Conservation (phyloP, 1,140 invertebrate genomes). For the Oedothorax gibbosus region DNA sequence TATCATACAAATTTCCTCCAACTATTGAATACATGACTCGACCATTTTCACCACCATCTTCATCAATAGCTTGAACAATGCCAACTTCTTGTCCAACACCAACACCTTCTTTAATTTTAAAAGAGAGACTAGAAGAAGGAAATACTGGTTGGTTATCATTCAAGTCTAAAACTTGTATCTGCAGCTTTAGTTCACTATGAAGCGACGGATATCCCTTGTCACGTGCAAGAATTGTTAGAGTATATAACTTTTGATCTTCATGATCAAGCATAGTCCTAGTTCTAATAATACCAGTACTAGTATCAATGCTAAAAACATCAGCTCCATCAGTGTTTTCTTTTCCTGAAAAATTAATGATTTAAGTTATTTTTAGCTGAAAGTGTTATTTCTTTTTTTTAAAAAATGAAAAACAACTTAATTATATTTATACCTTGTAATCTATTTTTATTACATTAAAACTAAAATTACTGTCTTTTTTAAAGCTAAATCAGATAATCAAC, state of each 20-base stretch:
- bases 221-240: conserved; percentile 84
- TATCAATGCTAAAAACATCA: conserved; percentile 87
- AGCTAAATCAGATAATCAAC: too few relatives aligned
- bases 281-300: conserved; percentile 85
- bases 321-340: conserved; percentile 82
- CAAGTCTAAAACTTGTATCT: conserved; percentile 84
- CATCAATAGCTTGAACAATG: conserved; percentile 87
- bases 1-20: conserved; percentile 81
- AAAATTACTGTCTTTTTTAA: too few relatives aligned
- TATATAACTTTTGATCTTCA: conserved; percentile 88
- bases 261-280: conserved; percentile 90
- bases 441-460: too few relatives aligned
- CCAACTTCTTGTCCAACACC: conserved; percentile 73
- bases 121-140: conserved; percentile 87
- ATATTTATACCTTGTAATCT: too few relatives aligned
- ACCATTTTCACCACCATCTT: conserved; percentile 87
- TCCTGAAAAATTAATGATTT: conserved; percentile 66
- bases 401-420: too few relatives aligned
- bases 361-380: too few relatives aligned
- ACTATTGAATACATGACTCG: conserved; percentile 90
- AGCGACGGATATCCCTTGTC: conserved; percentile 86
- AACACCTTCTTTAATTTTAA: conserved; percentile 87
- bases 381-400: too few relatives aligned
- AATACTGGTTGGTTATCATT: conserved; percentile 91
- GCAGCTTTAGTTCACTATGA: conserved; percentile 84